Percentiles rank a stretch among this genome's conserved stretches.
Evolutionary conservation across 2,888 invertebrate genomes (phyloP).

Genomic region (Diarsia mendica): DNA sequence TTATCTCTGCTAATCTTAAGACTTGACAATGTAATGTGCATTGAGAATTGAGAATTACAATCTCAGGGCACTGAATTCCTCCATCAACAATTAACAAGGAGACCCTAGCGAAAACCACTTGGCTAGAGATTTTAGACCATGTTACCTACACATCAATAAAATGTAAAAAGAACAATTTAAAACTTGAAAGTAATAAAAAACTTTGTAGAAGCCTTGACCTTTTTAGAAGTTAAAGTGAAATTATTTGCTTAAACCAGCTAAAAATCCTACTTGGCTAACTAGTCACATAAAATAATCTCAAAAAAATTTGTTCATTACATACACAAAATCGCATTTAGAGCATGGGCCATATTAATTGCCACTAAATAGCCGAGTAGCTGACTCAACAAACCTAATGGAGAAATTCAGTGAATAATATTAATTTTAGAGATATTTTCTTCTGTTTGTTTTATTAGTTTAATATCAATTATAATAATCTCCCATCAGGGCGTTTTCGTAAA

Average conservation of each 20-base stretch:
- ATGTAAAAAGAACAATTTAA: background rate
- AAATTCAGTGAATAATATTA: background rate
- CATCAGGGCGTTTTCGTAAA: too few relatives aligned
- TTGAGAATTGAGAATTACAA: background rate
- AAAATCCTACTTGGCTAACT: background rate
- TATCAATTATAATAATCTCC: background rate
- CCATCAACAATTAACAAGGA: background rate
- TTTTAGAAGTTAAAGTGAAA: background rate
- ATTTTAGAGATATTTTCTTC: background rate
- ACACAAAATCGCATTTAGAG: background rate
- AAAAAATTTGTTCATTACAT: background rate
- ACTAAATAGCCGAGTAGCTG: background rate
- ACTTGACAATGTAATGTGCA: background rate
- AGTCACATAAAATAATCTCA: background rate
- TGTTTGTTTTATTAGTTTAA: background rate
- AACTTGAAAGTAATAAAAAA: background rate
- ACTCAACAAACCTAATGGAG: background rate
- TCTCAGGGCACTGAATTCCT: background rate
- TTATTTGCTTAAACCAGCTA: background rate
- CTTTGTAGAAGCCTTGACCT: background rate
- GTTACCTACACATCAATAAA: background rate
- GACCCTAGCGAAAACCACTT: background rate
- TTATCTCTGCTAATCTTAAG: background rate
- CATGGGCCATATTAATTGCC: background rate
- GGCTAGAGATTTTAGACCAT: background rate